These are phyloP conservation scores for Sphyrna mokarran DNA, from an alignment of 2,113 vertebrate genomes.

Conservation along the genomic window DNA sequence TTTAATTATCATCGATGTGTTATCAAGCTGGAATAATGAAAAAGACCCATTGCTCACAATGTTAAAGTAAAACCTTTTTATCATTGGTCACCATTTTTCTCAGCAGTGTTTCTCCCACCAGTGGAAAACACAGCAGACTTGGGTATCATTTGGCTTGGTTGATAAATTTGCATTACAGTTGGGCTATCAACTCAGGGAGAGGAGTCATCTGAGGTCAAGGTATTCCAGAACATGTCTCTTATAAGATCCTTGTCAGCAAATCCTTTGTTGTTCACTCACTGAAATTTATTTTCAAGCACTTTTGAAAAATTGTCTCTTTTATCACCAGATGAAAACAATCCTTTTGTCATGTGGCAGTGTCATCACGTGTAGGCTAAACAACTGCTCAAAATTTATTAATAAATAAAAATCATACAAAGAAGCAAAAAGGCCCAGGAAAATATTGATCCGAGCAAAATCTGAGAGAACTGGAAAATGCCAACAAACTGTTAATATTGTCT, in stretches of 20 bases:
- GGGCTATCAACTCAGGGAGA: too few relatives aligned
- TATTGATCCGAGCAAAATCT: background rate
- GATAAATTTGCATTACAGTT: too few relatives aligned
- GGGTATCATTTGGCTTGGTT: too few relatives aligned
- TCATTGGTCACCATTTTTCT: background rate
- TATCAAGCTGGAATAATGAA: background rate
- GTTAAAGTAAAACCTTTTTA: background rate
- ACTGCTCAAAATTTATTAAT: background rate
- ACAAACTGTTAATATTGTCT: background rate
- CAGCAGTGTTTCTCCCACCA: background rate
- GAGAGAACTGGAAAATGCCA: background rate
- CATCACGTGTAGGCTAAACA: background rate
- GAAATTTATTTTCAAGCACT: background rate
- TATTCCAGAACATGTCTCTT: too few relatives aligned
- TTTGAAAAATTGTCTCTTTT: background rate
- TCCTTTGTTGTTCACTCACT: too few relatives aligned
- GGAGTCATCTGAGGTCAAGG: too few relatives aligned
- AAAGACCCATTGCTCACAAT: background rate
- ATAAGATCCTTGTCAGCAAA: too few relatives aligned
- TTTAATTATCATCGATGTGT: background rate
- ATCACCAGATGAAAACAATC: background rate
- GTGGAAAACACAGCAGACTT: too few relatives aligned
- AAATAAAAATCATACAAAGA: background rate
- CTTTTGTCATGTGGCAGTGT: background rate
- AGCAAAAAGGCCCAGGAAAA: background rate